Evolutionary conservation across 2,113 vertebrate species (phyloP).

Genomic region (Ameiurus melas): DNA sequence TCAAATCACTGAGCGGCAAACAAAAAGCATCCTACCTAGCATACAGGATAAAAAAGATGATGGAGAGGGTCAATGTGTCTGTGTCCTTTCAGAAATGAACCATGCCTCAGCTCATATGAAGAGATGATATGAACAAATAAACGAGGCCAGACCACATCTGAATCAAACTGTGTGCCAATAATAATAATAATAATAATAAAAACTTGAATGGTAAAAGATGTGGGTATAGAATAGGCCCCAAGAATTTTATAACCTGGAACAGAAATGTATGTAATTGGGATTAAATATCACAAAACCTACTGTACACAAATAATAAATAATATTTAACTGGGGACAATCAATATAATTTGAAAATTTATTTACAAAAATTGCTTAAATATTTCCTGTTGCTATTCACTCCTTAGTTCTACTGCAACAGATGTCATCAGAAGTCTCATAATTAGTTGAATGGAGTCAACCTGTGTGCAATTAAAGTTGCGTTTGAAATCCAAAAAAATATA

Average conservation of each 20-base stretch:
- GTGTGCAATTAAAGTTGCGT: neutral
- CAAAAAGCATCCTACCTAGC: neutral
- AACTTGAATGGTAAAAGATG: neutral
- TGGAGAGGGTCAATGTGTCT: neutral
- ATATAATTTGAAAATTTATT: neutral
- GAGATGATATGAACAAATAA: neutral
- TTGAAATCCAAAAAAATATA: neutral
- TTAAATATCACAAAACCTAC: neutral
- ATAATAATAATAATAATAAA: neutral
- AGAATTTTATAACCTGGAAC: neutral
- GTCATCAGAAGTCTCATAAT: neutral
- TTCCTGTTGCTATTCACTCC: too few species aligned
- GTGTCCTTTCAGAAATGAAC: neutral
- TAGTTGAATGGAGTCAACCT: neutral
- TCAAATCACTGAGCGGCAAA: constrained; percentile 7
- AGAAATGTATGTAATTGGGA: neutral
- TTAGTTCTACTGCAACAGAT: neutral
- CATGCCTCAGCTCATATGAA: neutral
- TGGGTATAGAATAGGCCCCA: neutral
- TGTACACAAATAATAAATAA: neutral
- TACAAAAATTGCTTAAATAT: neutral
- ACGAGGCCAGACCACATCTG: neutral
- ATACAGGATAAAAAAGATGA: neutral
- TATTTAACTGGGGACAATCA: neutral
- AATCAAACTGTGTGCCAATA: neutral